These are phyloP conservation scores for Gracilinanus agilis DNA, from an alignment of 2,113 vertebrate genomes.

Conservation along the genomic window DNA sequence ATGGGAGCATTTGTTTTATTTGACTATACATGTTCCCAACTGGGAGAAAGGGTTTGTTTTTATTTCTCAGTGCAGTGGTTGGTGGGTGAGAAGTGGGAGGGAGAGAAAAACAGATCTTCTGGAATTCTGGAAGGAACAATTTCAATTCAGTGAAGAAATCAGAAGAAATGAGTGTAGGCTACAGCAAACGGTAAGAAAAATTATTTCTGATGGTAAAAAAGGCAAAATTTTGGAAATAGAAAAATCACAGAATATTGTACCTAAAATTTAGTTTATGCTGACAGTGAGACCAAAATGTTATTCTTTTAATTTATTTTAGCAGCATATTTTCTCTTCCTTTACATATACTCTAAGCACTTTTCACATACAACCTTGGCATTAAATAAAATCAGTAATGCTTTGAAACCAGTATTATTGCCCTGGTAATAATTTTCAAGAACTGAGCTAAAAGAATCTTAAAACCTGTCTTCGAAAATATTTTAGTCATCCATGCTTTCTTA, in stretches of 20 bases:
- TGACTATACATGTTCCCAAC: neutral
- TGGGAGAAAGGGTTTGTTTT: neutral
- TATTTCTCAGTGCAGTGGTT: neutral
- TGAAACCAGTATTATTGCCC: neutral
- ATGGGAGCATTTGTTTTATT: neutral
- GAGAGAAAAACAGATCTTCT: neutral
- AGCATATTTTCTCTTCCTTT: neutral
- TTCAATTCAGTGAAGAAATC: too few relatives aligned
- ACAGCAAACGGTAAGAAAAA: neutral
- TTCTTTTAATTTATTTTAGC: neutral
- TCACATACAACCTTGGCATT: neutral
- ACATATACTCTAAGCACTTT: neutral
- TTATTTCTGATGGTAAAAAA: neutral
- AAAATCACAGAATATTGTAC: neutral
- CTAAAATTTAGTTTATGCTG: neutral
- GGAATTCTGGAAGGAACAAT: neutral
- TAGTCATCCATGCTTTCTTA: neutral
- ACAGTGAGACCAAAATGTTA: neutral
- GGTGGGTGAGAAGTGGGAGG: neutral
- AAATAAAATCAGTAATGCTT: neutral
- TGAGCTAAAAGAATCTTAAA: neutral
- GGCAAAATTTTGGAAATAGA: neutral
- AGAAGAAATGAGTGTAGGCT: too few relatives aligned
- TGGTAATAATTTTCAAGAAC: neutral
- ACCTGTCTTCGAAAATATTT: neutral